Percentiles rank a stretch among this genome's conserved stretches.
These are phyloP conservation scores for Aphelenchoides bicaudatus DNA, from an alignment of 2,888 invertebrate genomes.

Conservation along the genomic window DNA sequence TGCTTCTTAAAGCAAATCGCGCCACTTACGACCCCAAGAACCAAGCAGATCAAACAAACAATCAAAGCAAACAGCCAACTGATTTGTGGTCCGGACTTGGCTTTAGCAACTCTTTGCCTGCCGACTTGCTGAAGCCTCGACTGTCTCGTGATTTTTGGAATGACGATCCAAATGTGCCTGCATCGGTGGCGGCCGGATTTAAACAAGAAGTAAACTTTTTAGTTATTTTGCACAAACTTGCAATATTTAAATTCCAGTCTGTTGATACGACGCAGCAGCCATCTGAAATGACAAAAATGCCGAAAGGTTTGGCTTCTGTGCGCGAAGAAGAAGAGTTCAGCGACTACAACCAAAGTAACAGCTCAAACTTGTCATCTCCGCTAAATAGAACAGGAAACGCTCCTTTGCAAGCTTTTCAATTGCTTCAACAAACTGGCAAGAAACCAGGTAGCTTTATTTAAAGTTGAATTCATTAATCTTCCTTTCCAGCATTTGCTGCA, in stretches of 20 bases:
- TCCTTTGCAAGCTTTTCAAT: slow-evolving; percentile 3
- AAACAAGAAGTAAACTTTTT: slow-evolving; percentile 1
- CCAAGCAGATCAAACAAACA: slow-evolving; percentile 5
- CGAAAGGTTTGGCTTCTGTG: slow-evolving; percentile 33
- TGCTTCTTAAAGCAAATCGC: slow-evolving; percentile 43
- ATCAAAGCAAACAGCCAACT: slow-evolving; percentile 40
- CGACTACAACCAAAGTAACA: slow-evolving; percentile 30
- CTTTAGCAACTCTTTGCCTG: slow-evolving; percentile 55
- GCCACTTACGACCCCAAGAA: slow-evolving; percentile 18
- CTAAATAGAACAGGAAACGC: not conserved
- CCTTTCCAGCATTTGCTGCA: slow-evolving; percentile 27
- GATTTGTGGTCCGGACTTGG: slow-evolving; percentile 54
- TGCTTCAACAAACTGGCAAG: not conserved
- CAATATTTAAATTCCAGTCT: too few species aligned
- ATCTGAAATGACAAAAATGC: too few species aligned
- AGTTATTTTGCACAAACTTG: too few species aligned
- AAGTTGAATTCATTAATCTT: not conserved
- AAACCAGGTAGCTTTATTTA: not conserved
- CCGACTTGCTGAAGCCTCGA: slow-evolving; percentile 45
- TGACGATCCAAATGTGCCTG: not conserved
- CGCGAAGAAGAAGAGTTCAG: slow-evolving; percentile 45
- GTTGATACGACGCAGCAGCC: too few species aligned
- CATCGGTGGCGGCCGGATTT: not conserved
- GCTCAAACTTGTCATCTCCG: slow-evolving; percentile 37
- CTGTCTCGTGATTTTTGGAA: slow-evolving; percentile 11